phyloP scores from a whole-genome alignment of 2,113 vertebrate species.

The Calcarius ornatus region DNA sequence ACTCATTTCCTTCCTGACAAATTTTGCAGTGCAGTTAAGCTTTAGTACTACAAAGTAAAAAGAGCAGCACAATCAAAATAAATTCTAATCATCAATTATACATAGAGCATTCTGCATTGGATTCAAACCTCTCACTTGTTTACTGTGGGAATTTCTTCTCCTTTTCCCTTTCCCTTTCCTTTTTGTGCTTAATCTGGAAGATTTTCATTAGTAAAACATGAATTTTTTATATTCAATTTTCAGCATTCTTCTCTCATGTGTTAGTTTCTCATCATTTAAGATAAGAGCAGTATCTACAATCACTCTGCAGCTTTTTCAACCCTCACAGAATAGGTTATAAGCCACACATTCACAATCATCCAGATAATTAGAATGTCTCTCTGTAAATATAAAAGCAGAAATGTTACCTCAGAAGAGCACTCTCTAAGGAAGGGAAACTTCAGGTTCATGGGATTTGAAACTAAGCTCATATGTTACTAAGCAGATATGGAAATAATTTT shows the following conservation, averaged over 20 bases:
- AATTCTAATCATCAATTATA: slow-evolving; percentile 56
- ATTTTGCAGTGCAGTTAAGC: background rate
- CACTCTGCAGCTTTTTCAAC: slow-evolving; percentile 61
- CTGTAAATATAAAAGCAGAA: slow-evolving; percentile 65
- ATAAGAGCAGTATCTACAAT: slow-evolving; percentile 31
- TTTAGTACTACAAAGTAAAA: background rate
- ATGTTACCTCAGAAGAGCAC: slow-evolving; percentile 38
- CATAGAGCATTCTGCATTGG: background rate
- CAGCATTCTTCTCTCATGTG: slow-evolving; percentile 48
- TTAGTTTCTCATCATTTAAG: slow-evolving; percentile 53
- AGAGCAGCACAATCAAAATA: slow-evolving; percentile 22
- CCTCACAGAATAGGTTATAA: slow-evolving; percentile 62
- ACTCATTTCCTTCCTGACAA: background rate
- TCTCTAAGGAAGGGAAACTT: background rate
- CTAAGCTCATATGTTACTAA: slow-evolving; percentile 32
- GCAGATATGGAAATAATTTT: background rate
- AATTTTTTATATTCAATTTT: slow-evolving; percentile 68
- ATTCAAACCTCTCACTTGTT: slow-evolving; percentile 39
- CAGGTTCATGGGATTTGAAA: slow-evolving; percentile 28
- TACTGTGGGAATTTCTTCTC: slow-evolving; percentile 31
- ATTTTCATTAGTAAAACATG: slow-evolving; percentile 63
- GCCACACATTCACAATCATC: slow-evolving; percentile 65
- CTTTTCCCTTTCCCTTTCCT: background rate
- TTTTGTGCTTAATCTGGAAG: slow-evolving; percentile 42
- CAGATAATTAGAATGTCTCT: slow-evolving; percentile 67